phyloP scores from a whole-genome alignment of 2,888 invertebrate species.

The Torymus tubicola region DNA sequence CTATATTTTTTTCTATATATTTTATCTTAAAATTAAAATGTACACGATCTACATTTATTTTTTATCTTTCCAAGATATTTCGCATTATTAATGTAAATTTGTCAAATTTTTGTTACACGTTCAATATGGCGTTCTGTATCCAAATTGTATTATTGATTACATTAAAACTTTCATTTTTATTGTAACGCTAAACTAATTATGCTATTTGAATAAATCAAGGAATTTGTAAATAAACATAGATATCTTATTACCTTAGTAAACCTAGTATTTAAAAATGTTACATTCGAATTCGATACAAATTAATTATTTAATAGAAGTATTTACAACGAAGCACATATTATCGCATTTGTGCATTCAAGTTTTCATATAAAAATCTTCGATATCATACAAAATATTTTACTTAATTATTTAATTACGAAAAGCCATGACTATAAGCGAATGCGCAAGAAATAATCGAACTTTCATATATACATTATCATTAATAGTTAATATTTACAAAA shows the following conservation, averaged over 20 bases:
- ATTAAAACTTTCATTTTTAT: slow-evolving; percentile 18
- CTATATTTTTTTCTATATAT: neutral
- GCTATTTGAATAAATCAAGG: neutral
- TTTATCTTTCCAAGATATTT: slow-evolving; percentile 12
- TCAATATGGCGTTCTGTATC: neutral
- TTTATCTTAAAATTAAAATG: too few relatives aligned
- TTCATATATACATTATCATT: slow-evolving; percentile 39
- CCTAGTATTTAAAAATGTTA: neutral
- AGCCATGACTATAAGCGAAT: slow-evolving; percentile 30
- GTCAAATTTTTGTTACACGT: neutral
- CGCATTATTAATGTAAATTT: slow-evolving; percentile 11
- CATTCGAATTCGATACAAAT: neutral
- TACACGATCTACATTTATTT: slow-evolving; percentile 1
- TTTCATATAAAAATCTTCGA: slow-evolving; percentile 24
- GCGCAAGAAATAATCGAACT: slow-evolving; percentile 36
- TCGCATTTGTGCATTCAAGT: neutral
- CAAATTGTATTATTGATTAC: neutral
- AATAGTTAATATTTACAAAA: slow-evolving; percentile 44
- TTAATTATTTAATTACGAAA: slow-evolving; percentile 35
- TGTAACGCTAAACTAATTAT: neutral
- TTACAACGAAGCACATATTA: slow-evolving; percentile 35
- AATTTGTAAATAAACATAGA: too few relatives aligned
- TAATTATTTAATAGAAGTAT: slow-evolving; percentile 38
- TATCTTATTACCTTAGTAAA: neutral
- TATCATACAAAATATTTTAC: slow-evolving; percentile 45